A percentile compares a stretch with the other conserved stretches of the same genome.
These are phyloP conservation scores for Lysandra coridon DNA, from an alignment of 2,888 invertebrate species.

Conservation along the genomic window DNA sequence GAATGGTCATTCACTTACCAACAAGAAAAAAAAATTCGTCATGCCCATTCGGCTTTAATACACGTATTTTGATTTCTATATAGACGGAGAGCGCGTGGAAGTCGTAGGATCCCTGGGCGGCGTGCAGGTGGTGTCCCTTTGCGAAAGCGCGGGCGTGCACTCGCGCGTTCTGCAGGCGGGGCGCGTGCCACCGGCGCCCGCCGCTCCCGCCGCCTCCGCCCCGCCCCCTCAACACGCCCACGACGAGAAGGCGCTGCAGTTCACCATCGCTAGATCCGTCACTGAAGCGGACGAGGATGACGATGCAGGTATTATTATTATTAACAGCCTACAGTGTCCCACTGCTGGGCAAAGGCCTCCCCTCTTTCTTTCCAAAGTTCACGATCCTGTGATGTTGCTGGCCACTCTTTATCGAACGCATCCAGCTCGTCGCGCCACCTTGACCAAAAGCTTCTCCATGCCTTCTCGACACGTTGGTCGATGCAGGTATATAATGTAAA, in stretches of 20 bases:
- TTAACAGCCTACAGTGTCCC: too few relatives aligned
- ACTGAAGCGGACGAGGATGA: conserved; percentile 45
- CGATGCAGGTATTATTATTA: conserved; percentile 48
- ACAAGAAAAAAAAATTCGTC: too few relatives aligned
- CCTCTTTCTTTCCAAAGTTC: too few relatives aligned
- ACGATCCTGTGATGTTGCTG: too few relatives aligned
- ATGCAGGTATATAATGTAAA: conserved; percentile 48
- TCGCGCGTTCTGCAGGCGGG: conserved; percentile 93
- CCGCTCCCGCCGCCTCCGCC: conserved; percentile 72
- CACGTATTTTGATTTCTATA: background rate
- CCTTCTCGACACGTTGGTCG: background rate
- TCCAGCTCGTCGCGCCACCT: too few relatives aligned
- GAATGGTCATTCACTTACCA: too few relatives aligned
- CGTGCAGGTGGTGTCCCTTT: conserved; percentile 93
- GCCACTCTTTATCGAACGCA: too few relatives aligned
- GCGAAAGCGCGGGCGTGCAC: conserved; percentile 85
- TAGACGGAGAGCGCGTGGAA: conserved; percentile 77
- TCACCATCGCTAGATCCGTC: conserved; percentile 54
- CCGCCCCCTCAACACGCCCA: conserved; percentile 40
- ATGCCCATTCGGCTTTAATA: too few relatives aligned
- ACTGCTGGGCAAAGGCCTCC: too few relatives aligned
- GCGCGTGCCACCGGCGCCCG: conserved; percentile 84
- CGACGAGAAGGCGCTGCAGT: conserved; percentile 60
- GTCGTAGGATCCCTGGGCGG: conserved; percentile 95
- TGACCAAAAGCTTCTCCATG: too few relatives aligned